Conservation (phyloP, 2,888 invertebrate genomes). For the Cylindroiulus punctatus region DNA sequence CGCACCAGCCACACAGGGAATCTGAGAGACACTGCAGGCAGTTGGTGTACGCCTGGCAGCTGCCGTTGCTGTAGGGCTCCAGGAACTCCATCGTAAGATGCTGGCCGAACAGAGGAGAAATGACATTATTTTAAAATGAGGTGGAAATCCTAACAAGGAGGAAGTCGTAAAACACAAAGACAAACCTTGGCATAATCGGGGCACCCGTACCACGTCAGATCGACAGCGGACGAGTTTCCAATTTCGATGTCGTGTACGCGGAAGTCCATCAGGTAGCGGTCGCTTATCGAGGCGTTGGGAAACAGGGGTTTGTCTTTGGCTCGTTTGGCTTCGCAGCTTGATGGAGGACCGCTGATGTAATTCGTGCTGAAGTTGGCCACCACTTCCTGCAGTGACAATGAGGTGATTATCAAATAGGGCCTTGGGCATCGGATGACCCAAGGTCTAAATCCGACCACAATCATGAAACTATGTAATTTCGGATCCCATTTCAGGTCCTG, state of each 20-base stretch:
- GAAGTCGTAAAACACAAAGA: not conserved
- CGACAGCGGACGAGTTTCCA: slow-evolving; percentile 57
- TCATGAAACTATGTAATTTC: not conserved
- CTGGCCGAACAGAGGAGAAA: slow-evolving; percentile 64
- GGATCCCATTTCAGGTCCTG: not conserved
- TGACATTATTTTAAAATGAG: too few relatives aligned
- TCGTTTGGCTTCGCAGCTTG: slow-evolving; percentile 59
- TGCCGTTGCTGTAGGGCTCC: slow-evolving; percentile 85
- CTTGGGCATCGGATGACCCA: too few relatives aligned
- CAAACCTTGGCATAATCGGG: slow-evolving; percentile 58
- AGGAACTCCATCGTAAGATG: slow-evolving; percentile 87
- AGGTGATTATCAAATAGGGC: not conserved
- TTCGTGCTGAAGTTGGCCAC: slow-evolving; percentile 59
- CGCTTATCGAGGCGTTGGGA: slow-evolving; percentile 57
- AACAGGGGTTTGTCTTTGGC: slow-evolving; percentile 59
- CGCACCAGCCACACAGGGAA: slow-evolving; percentile 92
- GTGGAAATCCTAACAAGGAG: not conserved
- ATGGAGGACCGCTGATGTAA: slow-evolving; percentile 51
- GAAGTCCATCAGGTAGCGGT: slow-evolving; percentile 61
- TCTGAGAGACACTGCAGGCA: slow-evolving; percentile 89
- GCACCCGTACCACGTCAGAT: slow-evolving; percentile 59
- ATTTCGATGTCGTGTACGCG: slow-evolving; percentile 56
- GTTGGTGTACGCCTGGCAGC: slow-evolving; percentile 80
- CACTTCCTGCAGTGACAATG: slow-evolving; percentile 57
- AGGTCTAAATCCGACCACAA: slow-evolving; percentile 4